Evolutionary conservation across 2,113 vertebrate species (phyloP), one percentile per base, ranked within the genome.

Genomic region (Platichthys flesus): DNA sequence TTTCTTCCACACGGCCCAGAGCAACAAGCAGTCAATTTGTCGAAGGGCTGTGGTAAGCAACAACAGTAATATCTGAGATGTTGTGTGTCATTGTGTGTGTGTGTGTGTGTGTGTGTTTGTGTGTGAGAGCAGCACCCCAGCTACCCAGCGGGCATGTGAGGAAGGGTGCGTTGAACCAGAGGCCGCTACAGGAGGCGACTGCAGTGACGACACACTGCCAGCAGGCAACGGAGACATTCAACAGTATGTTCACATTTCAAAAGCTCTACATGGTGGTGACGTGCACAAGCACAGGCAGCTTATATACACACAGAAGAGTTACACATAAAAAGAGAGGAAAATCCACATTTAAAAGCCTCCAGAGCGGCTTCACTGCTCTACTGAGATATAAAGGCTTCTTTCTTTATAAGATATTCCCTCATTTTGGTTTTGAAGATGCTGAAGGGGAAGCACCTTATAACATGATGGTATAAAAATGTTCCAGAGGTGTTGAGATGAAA

Each of bases 91-190:
- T 89, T 31, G 28, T 31, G 31, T 28, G 28, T 28, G 28, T 28
- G 28, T 83, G 68, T 71, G 20, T 31, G 28, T 31, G 28, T 31
- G 28, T 31, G 28, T 31, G 31, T 28, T 4, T 28, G 28, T 28
- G 28, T 83, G 68, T 71, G 20, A 67, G 26, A 4, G 57, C 86
- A 94, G 90, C 13, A 37, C 61, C 28, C 37, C 61, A 7, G 72
- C 72, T 47, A 49, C 40, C 12, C 90, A 88, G 55, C 88, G 79
- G 59, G 54, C 78, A 58, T 91, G 89, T 86, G 89, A 93, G 77
- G 89, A 93, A 65, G 88, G 87, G 49, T 72, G 82, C 75, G 92
- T 89, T 63, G 90, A 91, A 81, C 79, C 90, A 62, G 87, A 94
- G 61, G 81, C 84, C 26, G 71, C 88, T 23, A 91, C 85, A 26